Conservation (phyloP, 2,797 vertebrate species). For the Parambassis ranga region DNA sequence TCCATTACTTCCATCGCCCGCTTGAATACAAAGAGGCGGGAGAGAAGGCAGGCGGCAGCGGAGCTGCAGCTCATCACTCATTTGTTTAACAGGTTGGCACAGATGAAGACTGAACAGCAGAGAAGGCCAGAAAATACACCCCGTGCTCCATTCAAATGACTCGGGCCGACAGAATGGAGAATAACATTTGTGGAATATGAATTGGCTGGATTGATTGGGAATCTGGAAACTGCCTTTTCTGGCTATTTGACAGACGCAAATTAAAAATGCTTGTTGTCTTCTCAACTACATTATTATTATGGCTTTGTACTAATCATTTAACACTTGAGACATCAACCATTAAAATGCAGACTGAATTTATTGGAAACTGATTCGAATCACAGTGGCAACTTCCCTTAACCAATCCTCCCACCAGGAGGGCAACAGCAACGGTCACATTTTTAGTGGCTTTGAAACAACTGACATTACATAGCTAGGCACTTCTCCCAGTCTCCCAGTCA, state of each 20-base stretch:
- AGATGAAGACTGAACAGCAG: constrained; percentile 28
- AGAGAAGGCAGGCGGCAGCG: neutral
- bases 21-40: constrained; percentile 16
- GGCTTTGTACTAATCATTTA: constrained; percentile 2
- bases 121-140: constrained; percentile 37
- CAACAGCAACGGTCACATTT: too few relatives aligned
- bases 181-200: constrained; percentile 23
- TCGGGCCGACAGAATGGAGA: neutral
- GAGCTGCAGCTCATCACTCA: constrained; percentile 52
- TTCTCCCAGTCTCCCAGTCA: too few relatives aligned
- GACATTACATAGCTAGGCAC: too few relatives aligned
- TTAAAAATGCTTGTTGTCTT: constrained; percentile 38
- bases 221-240: constrained; percentile 17
- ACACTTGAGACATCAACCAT: neutral
- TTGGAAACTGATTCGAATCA: neutral
- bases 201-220: neutral
- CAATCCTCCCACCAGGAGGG: too few relatives aligned
- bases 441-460: too few relatives aligned
- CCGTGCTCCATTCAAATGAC: constrained; percentile 20
- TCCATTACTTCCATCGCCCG: constrained; percentile 16
- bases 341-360: neutral
- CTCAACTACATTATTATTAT: constrained; percentile 14
- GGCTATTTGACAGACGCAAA: constrained; percentile 32
- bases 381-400: neutral
- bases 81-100: constrained; percentile 60